Evolutionary conservation across 64 coral and sea anemone genomes (phyloP), one percentile per base, ranked within the genome.

Genomic region (Anthopleura sola): DNA sequence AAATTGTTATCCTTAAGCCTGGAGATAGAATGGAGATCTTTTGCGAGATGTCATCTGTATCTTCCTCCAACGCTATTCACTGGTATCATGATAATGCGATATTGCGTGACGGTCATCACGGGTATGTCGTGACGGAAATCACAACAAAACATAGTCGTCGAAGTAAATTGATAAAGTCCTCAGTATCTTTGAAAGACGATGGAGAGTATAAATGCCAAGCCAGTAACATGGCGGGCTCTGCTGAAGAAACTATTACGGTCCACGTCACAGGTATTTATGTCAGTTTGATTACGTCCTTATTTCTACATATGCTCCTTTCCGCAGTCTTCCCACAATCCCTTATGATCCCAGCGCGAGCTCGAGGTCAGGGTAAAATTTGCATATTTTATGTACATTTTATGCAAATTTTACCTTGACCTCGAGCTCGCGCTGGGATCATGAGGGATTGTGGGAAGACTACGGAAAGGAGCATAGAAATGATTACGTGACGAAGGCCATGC

Each of bases 181-280:
- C 66, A 0, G 87, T 96, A 44, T 85, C 37, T 1, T 49, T 96
- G 66, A 50, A 78, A 77, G 91, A 92, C 74, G 92, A 82, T 36
- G 94, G 94, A 39, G 54, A 55, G 24, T 96, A 96, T 79, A 96
- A 92, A 34, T 96, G 94, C 11, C 83, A 86, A 3, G 83, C 87
- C 23, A 90, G 87, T 49, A 96, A 96, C 75, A 49, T 37, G 56
- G 94, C 87, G 10, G 91, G 91, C 5, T 92, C 87, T 17, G 75
- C 78, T 3, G 84, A 92, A 11, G 83, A 90, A 76, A 89, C 78
- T 3, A 92, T 92, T 19, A 81, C 16, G 55, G 79, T 96, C 39
- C 89, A 86, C 28, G 91, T 96, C 23, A 55, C 68, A 53, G 94
- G 94, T 71, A 71, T 23, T 17, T 4, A 4, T 23, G 11, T 66